These are phyloP conservation scores for Yponomeuta evonymella DNA, from an alignment of 2,888 invertebrate species.

Conservation along the genomic window DNA sequence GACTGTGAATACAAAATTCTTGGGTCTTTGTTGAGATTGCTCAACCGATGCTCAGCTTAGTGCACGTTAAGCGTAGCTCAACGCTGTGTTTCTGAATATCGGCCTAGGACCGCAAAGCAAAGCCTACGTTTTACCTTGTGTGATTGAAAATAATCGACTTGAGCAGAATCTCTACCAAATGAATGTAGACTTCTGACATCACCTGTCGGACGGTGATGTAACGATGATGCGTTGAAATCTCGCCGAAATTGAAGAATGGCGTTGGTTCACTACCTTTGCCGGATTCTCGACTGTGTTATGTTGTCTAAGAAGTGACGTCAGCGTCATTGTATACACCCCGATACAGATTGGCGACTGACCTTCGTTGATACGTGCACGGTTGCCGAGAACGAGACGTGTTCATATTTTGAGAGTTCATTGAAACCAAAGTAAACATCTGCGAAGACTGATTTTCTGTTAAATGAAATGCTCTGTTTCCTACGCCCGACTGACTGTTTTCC, in stretches of 20 bases:
- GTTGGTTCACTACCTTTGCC: neutral
- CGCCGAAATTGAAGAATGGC: neutral
- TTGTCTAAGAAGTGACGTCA: neutral
- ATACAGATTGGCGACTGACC: neutral
- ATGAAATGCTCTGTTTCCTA: slow-evolving; percentile 17
- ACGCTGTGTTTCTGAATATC: too few species aligned
- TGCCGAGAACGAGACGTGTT: neutral
- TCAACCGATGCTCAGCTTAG: too few species aligned
- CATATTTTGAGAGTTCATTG: neutral
- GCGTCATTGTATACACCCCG: neutral
- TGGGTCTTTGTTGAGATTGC: too few species aligned
- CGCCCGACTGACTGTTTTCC: neutral
- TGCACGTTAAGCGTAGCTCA: too few species aligned
- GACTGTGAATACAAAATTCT: too few species aligned
- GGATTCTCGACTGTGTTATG: neutral
- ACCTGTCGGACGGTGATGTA: neutral
- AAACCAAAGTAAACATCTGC: neutral
- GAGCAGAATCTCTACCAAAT: too few species aligned
- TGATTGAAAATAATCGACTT: too few species aligned
- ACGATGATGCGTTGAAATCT: neutral
- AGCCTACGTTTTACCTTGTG: too few species aligned
- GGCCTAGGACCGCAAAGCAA: too few species aligned
- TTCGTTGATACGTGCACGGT: neutral
- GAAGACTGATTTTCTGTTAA: slow-evolving; percentile 13
- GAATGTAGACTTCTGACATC: neutral